Percentiles rank a stretch among this genome's conserved stretches.
These are phyloP conservation scores for Papilio dardanus DNA, from an alignment of 1,140 invertebrate species.

Conservation along the genomic window DNA sequence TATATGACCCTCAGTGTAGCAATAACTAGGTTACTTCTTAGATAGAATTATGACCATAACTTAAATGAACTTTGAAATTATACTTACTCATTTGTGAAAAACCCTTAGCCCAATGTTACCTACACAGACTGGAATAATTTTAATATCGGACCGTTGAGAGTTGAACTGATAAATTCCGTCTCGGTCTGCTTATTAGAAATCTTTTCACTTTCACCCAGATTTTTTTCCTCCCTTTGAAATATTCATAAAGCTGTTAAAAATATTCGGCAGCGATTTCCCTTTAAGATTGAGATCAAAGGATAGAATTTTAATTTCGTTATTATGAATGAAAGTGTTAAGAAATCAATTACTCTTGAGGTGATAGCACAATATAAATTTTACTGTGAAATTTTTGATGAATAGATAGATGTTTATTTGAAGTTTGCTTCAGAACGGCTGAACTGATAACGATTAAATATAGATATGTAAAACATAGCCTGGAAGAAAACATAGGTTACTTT, in stretches of 20 bases:
- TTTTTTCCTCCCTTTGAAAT: conserved; percentile 19
- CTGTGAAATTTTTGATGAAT: no score
- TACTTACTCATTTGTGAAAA: not conserved
- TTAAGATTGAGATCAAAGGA: not conserved
- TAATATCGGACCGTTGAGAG: not conserved
- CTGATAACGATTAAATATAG: no score
- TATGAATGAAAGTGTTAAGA: not conserved
- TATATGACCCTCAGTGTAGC: no score
- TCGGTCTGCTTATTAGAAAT: conserved; percentile 19
- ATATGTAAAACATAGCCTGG: no score
- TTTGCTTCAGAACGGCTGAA: no score
- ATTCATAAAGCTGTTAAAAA: conserved; percentile 26
- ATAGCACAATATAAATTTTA: no score
- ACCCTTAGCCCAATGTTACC: not conserved
- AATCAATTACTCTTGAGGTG: not conserved
- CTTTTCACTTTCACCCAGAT: conserved; percentile 10
- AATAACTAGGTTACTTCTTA: no score
- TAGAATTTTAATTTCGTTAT: conserved; percentile 6
- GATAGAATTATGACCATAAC: no score
- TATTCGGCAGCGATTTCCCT: conserved; percentile 4
- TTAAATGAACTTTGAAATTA: no score
- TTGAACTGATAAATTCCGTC: conserved; percentile 10
- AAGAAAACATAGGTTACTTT: no score
- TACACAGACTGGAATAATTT: not conserved
- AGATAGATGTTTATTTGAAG: no score